Evolutionary conservation across 2,888 invertebrate genomes (phyloP).

Genomic region (Calephelis perditalis): DNA sequence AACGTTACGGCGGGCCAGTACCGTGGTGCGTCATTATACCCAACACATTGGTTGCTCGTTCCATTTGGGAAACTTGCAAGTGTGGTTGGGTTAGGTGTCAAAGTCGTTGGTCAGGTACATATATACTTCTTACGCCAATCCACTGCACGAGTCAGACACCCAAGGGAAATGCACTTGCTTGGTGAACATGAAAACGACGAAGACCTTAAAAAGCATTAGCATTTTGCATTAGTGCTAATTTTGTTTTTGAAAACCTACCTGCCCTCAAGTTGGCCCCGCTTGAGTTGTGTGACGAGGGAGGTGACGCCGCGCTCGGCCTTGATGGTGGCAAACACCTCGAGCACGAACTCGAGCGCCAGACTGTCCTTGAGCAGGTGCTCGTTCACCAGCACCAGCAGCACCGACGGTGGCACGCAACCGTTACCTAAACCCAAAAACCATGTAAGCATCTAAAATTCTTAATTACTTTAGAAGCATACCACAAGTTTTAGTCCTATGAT

Average conservation of each 20-base stretch:
- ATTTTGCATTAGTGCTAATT: too few relatives aligned
- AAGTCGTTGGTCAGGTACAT: too few relatives aligned
- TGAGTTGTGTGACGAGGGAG: slow-evolving; percentile 90
- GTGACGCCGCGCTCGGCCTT: slow-evolving; percentile 93
- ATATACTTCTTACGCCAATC: not conserved
- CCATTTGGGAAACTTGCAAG: not conserved
- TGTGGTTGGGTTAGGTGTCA: not conserved
- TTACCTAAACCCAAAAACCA: slow-evolving; percentile 75
- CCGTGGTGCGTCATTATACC: slow-evolving; percentile 46
- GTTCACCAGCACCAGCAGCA: slow-evolving; percentile 91
- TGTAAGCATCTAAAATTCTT: too few relatives aligned
- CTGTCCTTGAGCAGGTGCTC: slow-evolving; percentile 97
- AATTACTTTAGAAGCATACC: too few relatives aligned
- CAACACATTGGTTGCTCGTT: slow-evolving; percentile 26
- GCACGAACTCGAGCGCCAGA: slow-evolving; percentile 95
- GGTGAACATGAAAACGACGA: too few relatives aligned
- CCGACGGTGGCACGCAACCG: slow-evolving; percentile 92
- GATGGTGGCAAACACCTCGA: slow-evolving; percentile 94
- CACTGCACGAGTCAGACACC: not conserved
- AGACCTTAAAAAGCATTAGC: not conserved
- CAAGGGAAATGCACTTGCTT: too few relatives aligned
- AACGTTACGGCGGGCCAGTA: slow-evolving; percentile 58
- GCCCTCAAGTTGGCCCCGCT: slow-evolving; percentile 89
- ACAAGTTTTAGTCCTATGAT: too few relatives aligned
- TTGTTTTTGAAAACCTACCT: slow-evolving; percentile 48